Base-by-base conservation (phyloP, 2,113 vertebrate species). In the Coptodon bakossiorum region DNA sequence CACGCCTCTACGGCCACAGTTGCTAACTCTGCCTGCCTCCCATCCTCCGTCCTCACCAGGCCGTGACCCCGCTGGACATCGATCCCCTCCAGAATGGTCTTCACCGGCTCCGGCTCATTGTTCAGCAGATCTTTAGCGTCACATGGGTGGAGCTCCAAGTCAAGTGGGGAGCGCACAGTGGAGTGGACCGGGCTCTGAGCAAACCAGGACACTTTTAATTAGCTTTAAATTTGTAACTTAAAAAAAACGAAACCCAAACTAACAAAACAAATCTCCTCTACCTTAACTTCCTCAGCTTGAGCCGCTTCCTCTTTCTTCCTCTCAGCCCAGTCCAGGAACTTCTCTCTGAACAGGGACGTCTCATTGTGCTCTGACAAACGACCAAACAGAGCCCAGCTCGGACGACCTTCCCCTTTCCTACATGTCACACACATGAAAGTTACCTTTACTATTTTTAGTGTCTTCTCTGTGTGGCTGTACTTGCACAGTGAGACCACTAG, bases 291-390 rank as follows among this genome's bases (percentile, higher is more conserved):
- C 89, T 96, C 96, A 3, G 85, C 16, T 34, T 54, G 68, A 36
- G 90, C 59, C 0, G 38, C 27, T 82, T 96, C 96, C 48, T 96
- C 96, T 83, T 96, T 96, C 61, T 92, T 96, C 88, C 90, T 94
- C 83, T 97, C 96, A 0, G 95, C 95, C 97, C 97, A 97, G 92
- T 97, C 97, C 78, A 97, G 92, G 93, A 97, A 97, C 90, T 97
- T 97, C 94, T 97, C 97, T 90, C 90, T 96, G 95, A 97, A 97
- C 73, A 97, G 90, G 3, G 97, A 83, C 1, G 97, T 97, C 89
- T 97, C 97, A 13, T 97, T 97, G 95, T 97, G 97, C 92, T 97
- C 96, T 0, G 97, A 97, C 85, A 97, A 87, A 3, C 97, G 94
- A 17, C 96, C 97, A 59, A 97, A 97, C 79, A 97, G 89, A 61